phyloP scores from a whole-genome alignment of 2,888 invertebrate species.

The Tenodera sinensis region DNA sequence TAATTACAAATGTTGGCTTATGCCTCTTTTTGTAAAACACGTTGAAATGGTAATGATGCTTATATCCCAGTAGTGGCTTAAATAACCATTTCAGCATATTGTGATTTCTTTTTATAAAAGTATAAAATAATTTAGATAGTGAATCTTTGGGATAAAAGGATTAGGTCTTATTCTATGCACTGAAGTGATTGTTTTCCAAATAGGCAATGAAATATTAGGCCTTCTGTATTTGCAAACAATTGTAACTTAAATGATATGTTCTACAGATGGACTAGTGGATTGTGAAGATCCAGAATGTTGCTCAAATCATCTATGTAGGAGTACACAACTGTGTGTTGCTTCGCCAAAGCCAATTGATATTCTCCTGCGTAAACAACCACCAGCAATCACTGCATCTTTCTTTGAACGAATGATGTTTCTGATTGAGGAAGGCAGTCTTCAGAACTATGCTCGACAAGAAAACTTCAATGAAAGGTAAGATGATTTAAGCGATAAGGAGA shows the following conservation, averaged over 20 bases:
- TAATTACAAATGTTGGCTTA: no score
- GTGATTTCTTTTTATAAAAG: no score
- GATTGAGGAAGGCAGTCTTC: constrained; percentile 96
- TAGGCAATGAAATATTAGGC: no score
- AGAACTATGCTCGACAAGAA: constrained; percentile 93
- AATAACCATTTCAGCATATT: no score
- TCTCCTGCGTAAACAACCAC: constrained; percentile 89
- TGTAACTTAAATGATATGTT: background rate
- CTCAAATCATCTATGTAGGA: constrained; percentile 72
- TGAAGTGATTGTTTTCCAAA: no score
- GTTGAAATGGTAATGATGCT: no score
- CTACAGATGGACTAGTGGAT: constrained; percentile 88
- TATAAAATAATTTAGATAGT: no score
- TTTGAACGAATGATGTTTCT: constrained; percentile 98
- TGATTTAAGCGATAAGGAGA: constrained; percentile 27
- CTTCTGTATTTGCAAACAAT: no score
- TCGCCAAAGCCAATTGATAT: constrained; percentile 96
- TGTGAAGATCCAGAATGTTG: constrained; percentile 99
- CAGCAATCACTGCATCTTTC: constrained; percentile 95
- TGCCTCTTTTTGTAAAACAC: no score
- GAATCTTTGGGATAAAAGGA: no score
- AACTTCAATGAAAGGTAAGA: constrained; percentile 98
- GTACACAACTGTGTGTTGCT: constrained; percentile 87
- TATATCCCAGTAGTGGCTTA: no score
- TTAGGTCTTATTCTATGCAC: no score